Evolutionary conservation across 2,113 vertebrate species (phyloP).

Genomic region (Entomyzon cyanotis): DNA sequence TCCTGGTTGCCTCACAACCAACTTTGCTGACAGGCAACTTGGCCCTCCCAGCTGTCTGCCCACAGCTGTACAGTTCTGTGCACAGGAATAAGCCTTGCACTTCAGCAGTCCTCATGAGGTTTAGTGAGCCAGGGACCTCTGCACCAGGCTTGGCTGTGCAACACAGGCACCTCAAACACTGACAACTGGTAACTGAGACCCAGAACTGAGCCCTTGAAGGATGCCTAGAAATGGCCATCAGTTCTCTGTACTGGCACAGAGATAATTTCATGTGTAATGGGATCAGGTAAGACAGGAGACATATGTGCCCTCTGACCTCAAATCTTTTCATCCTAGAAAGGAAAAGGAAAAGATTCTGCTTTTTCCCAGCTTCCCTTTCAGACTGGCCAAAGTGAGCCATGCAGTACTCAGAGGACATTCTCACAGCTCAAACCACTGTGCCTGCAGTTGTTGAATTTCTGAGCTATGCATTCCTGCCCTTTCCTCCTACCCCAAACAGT

Average conservation of each 20-base stretch:
- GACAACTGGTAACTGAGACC: neutral
- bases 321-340: neutral
- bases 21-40: neutral
- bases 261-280: neutral
- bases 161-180: neutral
- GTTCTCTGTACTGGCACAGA: neutral
- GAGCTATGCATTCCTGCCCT: neutral
- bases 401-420: neutral
- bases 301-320: neutral
- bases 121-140: neutral
- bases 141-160: neutral
- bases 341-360: neutral
- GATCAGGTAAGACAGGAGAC: neutral
- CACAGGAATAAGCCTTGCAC: neutral
- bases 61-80: neutral
- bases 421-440: neutral
- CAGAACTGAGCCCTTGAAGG: neutral
- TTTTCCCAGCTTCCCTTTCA: neutral
- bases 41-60: neutral
- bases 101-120: neutral
- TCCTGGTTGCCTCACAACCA: neutral
- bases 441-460: neutral
- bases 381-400: neutral
- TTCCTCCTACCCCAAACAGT: neutral
- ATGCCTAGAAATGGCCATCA: neutral